phyloP scores from a whole-genome alignment of 1,140 invertebrate genomes.

The Aleiodes sp. region DNA sequence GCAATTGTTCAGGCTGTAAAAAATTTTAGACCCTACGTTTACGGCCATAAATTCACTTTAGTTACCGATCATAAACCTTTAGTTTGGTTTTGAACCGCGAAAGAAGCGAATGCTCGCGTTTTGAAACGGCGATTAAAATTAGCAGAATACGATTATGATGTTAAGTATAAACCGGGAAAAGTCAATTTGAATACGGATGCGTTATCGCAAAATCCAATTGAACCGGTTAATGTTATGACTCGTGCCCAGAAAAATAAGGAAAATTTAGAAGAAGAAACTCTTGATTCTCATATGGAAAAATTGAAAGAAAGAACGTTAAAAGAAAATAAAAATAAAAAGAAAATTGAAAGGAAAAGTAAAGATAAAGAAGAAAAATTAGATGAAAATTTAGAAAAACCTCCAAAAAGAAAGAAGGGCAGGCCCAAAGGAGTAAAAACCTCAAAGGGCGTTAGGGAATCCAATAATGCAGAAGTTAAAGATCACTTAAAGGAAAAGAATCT shows the following conservation, averaged over 20 bases:
- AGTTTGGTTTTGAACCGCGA: constrained; percentile 6
- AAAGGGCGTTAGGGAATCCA: not conserved
- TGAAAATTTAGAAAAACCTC: not conserved
- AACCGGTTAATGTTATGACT: not conserved
- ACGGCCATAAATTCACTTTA: constrained; percentile 15
- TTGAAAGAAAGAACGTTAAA: no score
- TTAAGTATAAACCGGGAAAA: constrained; percentile 21
- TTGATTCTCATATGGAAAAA: not conserved
- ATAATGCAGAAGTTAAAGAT: not conserved
- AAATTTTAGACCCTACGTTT: constrained; percentile 16
- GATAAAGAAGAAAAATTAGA: no score
- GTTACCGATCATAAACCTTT: no score
- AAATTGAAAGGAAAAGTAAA: not conserved
- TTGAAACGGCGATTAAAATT: constrained; percentile 17
- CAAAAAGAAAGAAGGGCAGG: not conserved
- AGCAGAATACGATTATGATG: constrained; percentile 15
- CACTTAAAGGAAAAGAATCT: no score
- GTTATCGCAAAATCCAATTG: constrained; percentile 1
- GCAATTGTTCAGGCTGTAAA: not conserved
- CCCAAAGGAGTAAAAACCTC: not conserved
- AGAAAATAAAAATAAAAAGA: no score
- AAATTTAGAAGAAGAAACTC: not conserved
- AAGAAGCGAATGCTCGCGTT: not conserved
- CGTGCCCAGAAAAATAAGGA: not conserved
- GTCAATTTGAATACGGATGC: constrained; percentile 6